Base-by-base conservation (phyloP, 2,888 invertebrate species). In the Drosophila helvetica region DNA sequence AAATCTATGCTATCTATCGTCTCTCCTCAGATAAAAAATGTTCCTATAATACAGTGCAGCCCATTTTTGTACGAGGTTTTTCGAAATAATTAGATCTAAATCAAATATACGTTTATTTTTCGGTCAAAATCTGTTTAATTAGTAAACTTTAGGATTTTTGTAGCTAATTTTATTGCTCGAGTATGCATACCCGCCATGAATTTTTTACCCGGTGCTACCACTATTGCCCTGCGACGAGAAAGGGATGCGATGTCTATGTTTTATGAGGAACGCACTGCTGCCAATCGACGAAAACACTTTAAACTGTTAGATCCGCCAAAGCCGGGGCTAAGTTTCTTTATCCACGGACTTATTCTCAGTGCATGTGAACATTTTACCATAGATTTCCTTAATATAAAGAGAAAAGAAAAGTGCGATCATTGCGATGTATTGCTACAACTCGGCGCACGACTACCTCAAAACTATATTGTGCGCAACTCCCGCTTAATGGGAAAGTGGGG, bases 361-460 rank as follows among this genome's bases (percentile, higher is more conserved):
- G 72, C 67, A 7, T 85, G 85, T 45, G 85, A 85, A 47, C 69
- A 86, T 54, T 88, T 85, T 50, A 56, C 61, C 6, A 81, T 85
- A 0, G 78, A 88, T 12, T 81, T 85, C 48, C 30, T 72, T 1
- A 48, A 60, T 1, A 50, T 56, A 8, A n/a, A 7, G 10, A 57
- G 47, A n/a, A 18, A 10, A 1, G 6, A 67, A 10, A 7, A 17
- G 1, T 48, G 27, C 10, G 33, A 55, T 1, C 25, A 12, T 12
- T 47, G n/a, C n/a, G 95, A 95, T 79, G 93, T 96, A 30, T 95
- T 95, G 0, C 92, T 96, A 15, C 96, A 96, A 88, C 94, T 97
- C 84, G 96, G 96, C 90, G 95, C 95, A 3, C 94, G 96, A 12
- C 91, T 96, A 60, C 95, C 95, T 57, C 94, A 96, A 84, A 94